Base-by-base conservation (phyloP, 2,797 vertebrate species). In the Gallinago nigripennis region DNA sequence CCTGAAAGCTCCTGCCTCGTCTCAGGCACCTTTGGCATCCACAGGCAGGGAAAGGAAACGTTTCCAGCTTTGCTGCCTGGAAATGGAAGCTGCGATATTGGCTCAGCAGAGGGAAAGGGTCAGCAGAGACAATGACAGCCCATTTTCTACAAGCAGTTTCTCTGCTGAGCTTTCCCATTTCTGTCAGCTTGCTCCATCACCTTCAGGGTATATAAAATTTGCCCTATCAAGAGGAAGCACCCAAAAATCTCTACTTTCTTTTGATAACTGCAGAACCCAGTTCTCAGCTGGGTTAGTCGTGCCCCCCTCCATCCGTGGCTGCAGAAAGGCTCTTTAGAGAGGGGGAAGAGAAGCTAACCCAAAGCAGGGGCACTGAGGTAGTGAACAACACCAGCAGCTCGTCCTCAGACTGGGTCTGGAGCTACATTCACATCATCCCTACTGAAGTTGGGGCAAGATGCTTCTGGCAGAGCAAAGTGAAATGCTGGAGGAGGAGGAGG, bases 1-100 rank as follows among this genome's bases (percentile, higher is more conserved):
- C 31, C 81, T 45, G 43, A 50, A 43, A 92, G 60, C 19, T 88
- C 24, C 86, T 61, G 71, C 65, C 64, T 85, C 12, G 0, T 48
- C 83, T 60, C 70, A 57, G 92, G 81, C 92, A 90, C 88, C 81
- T 79, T 66, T 93, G 88, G 90, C 86, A 84, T 35, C 66, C 11
- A 25, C 82, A 89, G 75, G 4, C 33, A 57, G 78, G 45, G 41
- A 12, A 12, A 54, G 70, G 88, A 83, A 68, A 53, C 0, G 0
- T 51, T 63, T 89, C 86, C 92, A 95, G 75, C 78, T 45, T 45
- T 41, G 70, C 91, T 93, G 94, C 78, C 86, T 89, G 92, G 85
- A 90, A 87, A 46, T 88, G 76, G 27, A 61, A 85, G 53, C 71
- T 50, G 66, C 8, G 4, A 54, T 3, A 4, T 7, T 72, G 76